Evolutionary conservation across 2,797 vertebrate genomes (phyloP), one percentile per base, ranked within the genome.

Genomic region (Odontamblyopus lacepedii): DNA sequence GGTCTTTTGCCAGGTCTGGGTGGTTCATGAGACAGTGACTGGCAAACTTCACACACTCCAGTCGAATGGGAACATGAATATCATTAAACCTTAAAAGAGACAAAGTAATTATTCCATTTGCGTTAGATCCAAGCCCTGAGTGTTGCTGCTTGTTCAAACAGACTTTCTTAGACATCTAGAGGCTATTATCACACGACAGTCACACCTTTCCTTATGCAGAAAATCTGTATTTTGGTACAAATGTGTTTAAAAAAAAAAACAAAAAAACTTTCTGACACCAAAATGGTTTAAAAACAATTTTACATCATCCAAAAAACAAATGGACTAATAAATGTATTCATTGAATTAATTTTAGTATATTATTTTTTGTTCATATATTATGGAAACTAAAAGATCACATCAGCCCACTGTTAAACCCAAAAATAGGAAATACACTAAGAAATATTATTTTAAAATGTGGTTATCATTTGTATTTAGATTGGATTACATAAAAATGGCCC

Each of bases 1-100:
- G 95, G 88, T 99, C 97, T 92, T 98, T 99, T 67, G 98, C 97
- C 90, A 99, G 85, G 87, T 99, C 98, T 0, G 98, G 98, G 83
- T 99, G 98, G 90, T 99, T 99, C 96, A 98, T 98, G 82, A 99
- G 95, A 85, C 97, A 99, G 82, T 98, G 96, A 84, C 98, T 98
- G 80, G 97, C 98, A 84, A 99, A 99, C 89, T 99, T 99, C 48
- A 99, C 98, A 92, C 98, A 99, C 85, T 99, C 98, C 85, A 99
- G 92, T 78, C 98, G 95, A 83, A 99, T 96, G 71, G 97, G 97
- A 77, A 99, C 98, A 2, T 99, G 97, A 90, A 99, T 99, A 89
- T 99, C 98, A 87, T 99, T 99, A 85, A 99, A 99, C 90, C 98
- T 98, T 72, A n/a, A 67, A 23, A 71, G 1, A 63, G 71, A 71